These are phyloP conservation scores for Elephas maximus DNA, from an alignment of 2,113 vertebrate species.

Conservation along the genomic window DNA sequence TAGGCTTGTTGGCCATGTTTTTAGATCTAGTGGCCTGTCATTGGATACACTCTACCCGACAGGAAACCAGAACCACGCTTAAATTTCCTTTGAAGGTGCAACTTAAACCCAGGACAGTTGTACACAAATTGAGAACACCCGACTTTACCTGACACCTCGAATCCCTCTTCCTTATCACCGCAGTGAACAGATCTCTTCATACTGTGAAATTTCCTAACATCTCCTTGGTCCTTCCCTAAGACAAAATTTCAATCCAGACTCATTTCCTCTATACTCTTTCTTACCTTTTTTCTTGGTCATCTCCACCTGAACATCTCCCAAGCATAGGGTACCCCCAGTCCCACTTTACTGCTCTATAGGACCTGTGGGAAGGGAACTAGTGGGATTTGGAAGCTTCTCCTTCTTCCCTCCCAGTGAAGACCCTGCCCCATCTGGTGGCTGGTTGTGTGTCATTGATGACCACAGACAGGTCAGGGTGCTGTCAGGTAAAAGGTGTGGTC, in stretches of 20 bases:
- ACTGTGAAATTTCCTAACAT: neutral
- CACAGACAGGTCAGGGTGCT: neutral
- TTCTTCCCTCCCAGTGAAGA: neutral
- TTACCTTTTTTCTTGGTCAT: neutral
- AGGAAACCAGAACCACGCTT: neutral
- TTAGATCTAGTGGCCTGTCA: neutral
- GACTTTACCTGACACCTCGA: neutral
- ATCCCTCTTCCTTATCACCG: neutral
- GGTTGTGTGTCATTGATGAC: neutral
- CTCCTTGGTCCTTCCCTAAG: neutral
- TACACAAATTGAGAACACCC: neutral
- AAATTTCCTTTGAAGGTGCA: neutral
- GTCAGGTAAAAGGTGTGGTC: neutral
- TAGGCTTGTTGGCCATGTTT: neutral
- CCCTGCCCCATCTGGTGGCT: neutral
- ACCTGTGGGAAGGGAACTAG: neutral
- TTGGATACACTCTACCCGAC: neutral
- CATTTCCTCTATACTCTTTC: neutral
- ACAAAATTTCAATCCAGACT: neutral
- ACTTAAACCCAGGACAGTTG: neutral
- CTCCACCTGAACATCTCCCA: neutral
- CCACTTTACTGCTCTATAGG: neutral
- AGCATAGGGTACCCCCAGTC: neutral
- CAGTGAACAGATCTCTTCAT: neutral
- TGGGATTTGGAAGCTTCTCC: neutral